phyloP scores from a whole-genome alignment of 2,888 invertebrate genomes.

The Thymelicus acteon region DNA sequence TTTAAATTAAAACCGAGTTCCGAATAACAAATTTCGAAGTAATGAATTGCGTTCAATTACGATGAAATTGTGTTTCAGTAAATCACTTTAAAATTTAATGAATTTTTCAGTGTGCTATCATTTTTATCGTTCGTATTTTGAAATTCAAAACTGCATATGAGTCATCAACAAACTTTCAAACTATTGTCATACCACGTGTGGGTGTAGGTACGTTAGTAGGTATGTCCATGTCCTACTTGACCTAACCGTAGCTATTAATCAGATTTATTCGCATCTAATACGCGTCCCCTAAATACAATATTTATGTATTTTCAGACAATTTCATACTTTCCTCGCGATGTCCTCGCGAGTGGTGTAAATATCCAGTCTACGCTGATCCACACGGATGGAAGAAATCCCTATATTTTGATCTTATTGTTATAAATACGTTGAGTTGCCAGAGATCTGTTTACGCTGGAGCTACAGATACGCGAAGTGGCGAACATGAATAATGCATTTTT shows the following conservation, averaged over 20 bases:
- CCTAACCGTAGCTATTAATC: conserved; percentile 43
- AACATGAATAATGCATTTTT: conserved; percentile 85
- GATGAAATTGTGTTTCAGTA: conserved; percentile 36
- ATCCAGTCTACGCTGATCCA: conserved; percentile 63
- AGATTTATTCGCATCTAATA: conserved; percentile 58
- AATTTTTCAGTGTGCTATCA: conserved; percentile 32
- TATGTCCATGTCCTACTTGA: conserved; percentile 6
- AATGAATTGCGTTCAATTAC: conserved; percentile 31
- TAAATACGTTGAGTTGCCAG: conserved; percentile 49
- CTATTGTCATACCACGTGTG: too few species aligned
- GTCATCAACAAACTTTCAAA: not conserved
- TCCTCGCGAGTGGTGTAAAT: conserved; percentile 64
- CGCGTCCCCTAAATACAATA: conserved; percentile 77
- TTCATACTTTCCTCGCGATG: conserved; percentile 78
- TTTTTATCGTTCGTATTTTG: conserved; percentile 24
- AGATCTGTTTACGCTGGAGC: conserved; percentile 61
- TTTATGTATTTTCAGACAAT: conserved; percentile 83
- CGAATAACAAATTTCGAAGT: conserved; percentile 11
- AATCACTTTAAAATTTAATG: conserved; percentile 32
- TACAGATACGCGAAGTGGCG: conserved; percentile 67
- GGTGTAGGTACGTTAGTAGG: too few species aligned
- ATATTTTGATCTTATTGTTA: conserved; percentile 52
- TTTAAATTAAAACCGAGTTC: not conserved
- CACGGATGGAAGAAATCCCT: conserved; percentile 52
- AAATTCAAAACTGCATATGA: conserved; percentile 11